Evolutionary conservation across 2,797 vertebrate species (phyloP), one percentile per base, ranked within the genome.

Genomic region (Diplodus puntazzo): DNA sequence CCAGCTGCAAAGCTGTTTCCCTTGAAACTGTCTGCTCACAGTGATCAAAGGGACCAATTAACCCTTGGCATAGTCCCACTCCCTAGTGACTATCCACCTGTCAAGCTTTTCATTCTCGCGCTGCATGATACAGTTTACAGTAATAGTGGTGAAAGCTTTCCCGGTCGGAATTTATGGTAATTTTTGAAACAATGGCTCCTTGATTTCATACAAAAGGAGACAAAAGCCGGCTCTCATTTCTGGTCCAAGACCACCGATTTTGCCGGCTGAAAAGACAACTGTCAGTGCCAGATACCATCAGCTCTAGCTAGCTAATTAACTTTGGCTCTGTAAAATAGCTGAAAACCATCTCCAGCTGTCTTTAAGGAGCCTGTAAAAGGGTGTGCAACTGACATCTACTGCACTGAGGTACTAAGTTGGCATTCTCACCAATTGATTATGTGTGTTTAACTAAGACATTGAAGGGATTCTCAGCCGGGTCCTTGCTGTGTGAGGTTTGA

Each of bases 21-120:
- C n/a, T 67, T 62, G 59, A 66, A 73, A 82, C 75, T 59, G 49
- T n/a, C 57, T 67, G 67, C 67, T 76, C 46, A 43, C 21, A 1
- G 5, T 16, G 43, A 78, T 70, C 27, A 75, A 70, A 75, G 49
- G 48, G 18, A 59, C 23, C 48, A 55, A 67, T 74, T 70, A 65
- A 63, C 64, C 69, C 80, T 23, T 69, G 1, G 13, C 6, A 18
- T 25, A 49, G 59, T 69, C 70, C n/a, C 1, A 25, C 34, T 80
- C 30, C 63, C 57, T 21, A 14, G 27, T 20, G 63, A 58, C 18
- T 42, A 4, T 20, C 21, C 11, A 2, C 20, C 60, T n/a, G 14
- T 50, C 60, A 64, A 34, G 39, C 46, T 53, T 14, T 53, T 17
- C 25, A 45, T 72, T 59, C 11, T 7, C 59, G 30, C 21, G 21